A percentile compares a stretch with the other conserved stretches of the same genome.
Conservation (phyloP, 2,797 vertebrate genomes). For the Alauda arvensis region DNA sequence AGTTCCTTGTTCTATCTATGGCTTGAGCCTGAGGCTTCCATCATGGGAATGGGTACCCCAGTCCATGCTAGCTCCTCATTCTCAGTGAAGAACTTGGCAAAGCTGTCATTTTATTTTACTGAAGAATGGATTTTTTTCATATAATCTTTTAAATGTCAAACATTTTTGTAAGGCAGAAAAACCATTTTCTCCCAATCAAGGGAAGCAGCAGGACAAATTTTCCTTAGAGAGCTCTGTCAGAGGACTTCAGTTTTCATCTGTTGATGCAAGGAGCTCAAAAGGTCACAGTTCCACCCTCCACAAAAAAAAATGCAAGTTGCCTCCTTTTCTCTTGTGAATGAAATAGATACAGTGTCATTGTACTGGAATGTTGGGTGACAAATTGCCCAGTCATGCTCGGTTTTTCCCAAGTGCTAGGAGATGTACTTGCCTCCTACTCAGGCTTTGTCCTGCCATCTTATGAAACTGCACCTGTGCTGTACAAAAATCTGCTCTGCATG, state of each 20-base stretch:
- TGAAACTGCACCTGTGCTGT: neutral
- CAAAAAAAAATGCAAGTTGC: neutral
- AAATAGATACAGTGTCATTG: neutral
- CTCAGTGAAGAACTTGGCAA: neutral
- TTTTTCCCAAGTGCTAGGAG: neutral
- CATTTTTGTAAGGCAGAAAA: slow-evolving; percentile 6
- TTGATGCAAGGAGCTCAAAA: neutral
- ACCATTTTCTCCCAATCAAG: neutral
- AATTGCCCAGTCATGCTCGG: neutral
- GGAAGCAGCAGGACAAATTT: neutral
- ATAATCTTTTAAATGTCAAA: slow-evolving; percentile 3
- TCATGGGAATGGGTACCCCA: neutral
- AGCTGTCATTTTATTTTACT: neutral
- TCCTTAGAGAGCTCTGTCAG: neutral
- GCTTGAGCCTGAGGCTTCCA: neutral
- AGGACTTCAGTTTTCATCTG: neutral
- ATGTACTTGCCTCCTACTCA: neutral
- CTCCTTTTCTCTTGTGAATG: neutral
- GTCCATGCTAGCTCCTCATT: neutral
- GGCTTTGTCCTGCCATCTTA: neutral
- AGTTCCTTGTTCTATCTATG: neutral
- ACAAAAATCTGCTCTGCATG: neutral
- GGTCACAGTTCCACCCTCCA: neutral
- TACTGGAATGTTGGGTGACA: neutral
- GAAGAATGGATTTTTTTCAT: neutral